Evolutionary conservation across 2,888 invertebrate species (phyloP).

Genomic region (Sericinus montela): DNA sequence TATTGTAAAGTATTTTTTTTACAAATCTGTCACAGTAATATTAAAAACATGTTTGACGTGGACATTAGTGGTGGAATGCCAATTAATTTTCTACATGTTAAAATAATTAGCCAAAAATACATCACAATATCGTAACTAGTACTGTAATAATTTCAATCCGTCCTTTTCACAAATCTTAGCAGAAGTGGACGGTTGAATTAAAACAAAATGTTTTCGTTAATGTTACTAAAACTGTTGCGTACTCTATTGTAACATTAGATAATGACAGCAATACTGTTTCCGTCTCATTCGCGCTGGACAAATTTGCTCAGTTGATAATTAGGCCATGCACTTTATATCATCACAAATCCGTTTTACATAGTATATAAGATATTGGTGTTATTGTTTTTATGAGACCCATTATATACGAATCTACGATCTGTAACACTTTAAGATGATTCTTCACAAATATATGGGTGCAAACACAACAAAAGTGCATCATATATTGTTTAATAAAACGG

Average conservation of each 20-base stretch:
- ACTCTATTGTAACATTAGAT: not conserved
- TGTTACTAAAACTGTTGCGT: too few relatives aligned
- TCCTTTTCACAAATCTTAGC: conserved; percentile 20
- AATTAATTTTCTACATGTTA: conserved; percentile 10
- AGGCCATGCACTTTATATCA: conserved; percentile 7
- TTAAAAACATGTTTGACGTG: too few relatives aligned
- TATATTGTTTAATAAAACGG: not conserved
- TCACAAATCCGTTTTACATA: not conserved
- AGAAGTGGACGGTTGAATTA: conserved; percentile 26
- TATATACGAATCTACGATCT: not conserved
- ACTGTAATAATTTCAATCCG: conserved; percentile 18
- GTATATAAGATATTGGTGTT: conserved; percentile 7
- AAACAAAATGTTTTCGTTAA: too few relatives aligned
- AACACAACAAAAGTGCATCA: not conserved
- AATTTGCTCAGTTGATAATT: not conserved
- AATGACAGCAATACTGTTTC: not conserved
- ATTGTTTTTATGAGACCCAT: not conserved
- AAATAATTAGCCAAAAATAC: not conserved
- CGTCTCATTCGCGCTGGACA: not conserved
- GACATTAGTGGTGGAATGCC: not conserved
- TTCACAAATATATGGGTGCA: not conserved
- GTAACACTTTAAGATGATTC: not conserved
- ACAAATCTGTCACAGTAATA: too few relatives aligned
- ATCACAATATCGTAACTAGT: not conserved
- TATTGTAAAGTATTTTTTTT: too few relatives aligned